Base-by-base conservation (phyloP, 1,140 invertebrate genomes). In the Carposina sasakii region DNA sequence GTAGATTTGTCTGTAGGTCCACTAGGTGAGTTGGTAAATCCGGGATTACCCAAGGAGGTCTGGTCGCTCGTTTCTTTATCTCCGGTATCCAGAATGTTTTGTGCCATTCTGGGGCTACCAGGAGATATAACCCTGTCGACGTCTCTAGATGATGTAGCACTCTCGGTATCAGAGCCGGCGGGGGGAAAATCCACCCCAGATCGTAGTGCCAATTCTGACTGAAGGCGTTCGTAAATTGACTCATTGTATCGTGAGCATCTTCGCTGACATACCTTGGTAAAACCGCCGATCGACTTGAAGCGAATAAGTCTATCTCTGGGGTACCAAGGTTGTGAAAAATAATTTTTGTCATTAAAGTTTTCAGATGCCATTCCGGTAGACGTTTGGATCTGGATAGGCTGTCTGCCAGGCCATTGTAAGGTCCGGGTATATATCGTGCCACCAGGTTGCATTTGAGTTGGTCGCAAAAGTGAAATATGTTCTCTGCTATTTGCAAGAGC, bases 131-230 rank as follows among this genome's bases (percentile, higher is more conserved):
- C 1, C 58, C 62, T n/a, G 15, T 33, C 16, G 57, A 41, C 16
- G 5, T 39, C 44, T 64, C 59, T 19, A 67, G 61, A 19, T 67
- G 64, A 3, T 41, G 26, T 9, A 63, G 36, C 0, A 61, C 44
- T 40, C 57, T 48, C 1, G 60, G 57, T 3, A 67, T 54, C 3
- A 67, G 47, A 26, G 43, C 57, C 24, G 60, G 64, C n/a, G 58
- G 64, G 3, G 64, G 64, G 16, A 68, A 68, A 10, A 63, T 26
- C 53, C 62, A 65, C 1, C 41, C 59, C 26, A 68, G 65, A 5
- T 17, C 34, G 49, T 39, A 65, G 16, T 51, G 26, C 66, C 66
- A 69, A 10, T n/a, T 22, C 28, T 28, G 50, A 49, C 57, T 58
- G 57, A 67, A 67, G 9, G 64, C 61, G 24, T 63, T 51, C n/a